These are phyloP conservation scores for Amblyteles armatorius DNA, from an alignment of 2,888 invertebrate genomes.

Conservation along the genomic window DNA sequence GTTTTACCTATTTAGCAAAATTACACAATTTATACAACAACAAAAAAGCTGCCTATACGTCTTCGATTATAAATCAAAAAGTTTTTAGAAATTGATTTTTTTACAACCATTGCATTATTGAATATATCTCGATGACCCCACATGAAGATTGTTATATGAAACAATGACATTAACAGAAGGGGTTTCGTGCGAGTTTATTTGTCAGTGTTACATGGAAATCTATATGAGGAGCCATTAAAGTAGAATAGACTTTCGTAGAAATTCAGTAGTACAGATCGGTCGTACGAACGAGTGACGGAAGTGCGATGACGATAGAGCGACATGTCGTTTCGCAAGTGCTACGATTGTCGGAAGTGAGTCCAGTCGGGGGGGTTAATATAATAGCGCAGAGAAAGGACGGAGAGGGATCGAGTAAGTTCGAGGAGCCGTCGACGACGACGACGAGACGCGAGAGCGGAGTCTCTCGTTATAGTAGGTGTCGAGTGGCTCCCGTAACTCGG, in stretches of 20 bases:
- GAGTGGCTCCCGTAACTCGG: constrained; percentile 55
- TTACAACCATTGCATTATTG: background rate
- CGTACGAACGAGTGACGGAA: constrained; percentile 1
- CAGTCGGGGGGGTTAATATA: constrained; percentile 20
- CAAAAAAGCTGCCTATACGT: background rate
- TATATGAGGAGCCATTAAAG: background rate
- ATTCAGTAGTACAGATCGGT: background rate
- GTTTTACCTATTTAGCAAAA: background rate
- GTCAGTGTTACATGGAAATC: background rate
- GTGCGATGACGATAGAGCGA: constrained; percentile 5
- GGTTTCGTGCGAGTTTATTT: background rate
- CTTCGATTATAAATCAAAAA: background rate
- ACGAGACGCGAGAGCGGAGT: constrained; percentile 18
- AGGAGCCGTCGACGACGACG: constrained; percentile 33
- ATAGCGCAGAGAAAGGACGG: background rate
- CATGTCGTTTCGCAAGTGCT: constrained; percentile 27
- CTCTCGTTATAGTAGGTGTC: constrained; percentile 49
- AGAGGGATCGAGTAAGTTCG: constrained; percentile 10
- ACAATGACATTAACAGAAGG: background rate
- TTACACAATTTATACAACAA: background rate
- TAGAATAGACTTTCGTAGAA: background rate
- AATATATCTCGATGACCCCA: too few species aligned
- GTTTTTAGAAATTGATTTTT: background rate
- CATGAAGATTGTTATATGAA: too few species aligned
- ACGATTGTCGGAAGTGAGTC: constrained; percentile 36